Evolutionary conservation across 2,888 invertebrate species (phyloP), one percentile per base, ranked within the genome.

Genomic region (Nomada ferruginata): DNA sequence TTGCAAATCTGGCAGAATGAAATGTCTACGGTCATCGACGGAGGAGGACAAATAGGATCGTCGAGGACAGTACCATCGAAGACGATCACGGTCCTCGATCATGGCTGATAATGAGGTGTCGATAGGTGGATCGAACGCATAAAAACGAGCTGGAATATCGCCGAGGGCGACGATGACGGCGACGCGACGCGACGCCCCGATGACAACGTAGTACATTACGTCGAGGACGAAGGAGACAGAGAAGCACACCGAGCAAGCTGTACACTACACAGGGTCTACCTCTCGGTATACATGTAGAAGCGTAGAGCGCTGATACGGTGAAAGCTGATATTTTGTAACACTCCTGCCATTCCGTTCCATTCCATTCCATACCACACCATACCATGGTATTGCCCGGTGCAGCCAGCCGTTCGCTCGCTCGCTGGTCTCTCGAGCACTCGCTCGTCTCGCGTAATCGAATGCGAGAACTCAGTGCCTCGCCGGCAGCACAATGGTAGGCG

Each of bases 311-410:
- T 91, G 93, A 93, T 93, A 92, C 89, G 92, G 93, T 93, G 93
- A 93, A 93, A 93, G 93, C 93, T 93, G 93, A 93, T 93, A 93
- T 93, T 93, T 93, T 93, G 93, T 93, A 93, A 93, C 91, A 92
- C 92, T 91, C 91, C 88, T 89, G 91, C 91, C 91, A 90, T 91
- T 90, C 91, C 91, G 89, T 91, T 90, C 91, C 90, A 90, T 93
- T 91, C 91, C 29, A 29, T 5, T 29, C 91, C 90, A 90, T 93
- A 91, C 91, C 91, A 89, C 91, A 91, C 91, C 91, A 90, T 90
- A 87, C 88, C 87, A 88, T 83, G 88, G 87, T 90, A 90, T 88
- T 87, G 88, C 89, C 82, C 88, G 89, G 74, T 89, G 89, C 90
- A 88, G 85, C 85, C 87, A 88, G 85, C 86, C 87, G 76, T 82